Conservation (phyloP, 1,140 invertebrate genomes). For the Diabrotica undecimpunctata region DNA sequence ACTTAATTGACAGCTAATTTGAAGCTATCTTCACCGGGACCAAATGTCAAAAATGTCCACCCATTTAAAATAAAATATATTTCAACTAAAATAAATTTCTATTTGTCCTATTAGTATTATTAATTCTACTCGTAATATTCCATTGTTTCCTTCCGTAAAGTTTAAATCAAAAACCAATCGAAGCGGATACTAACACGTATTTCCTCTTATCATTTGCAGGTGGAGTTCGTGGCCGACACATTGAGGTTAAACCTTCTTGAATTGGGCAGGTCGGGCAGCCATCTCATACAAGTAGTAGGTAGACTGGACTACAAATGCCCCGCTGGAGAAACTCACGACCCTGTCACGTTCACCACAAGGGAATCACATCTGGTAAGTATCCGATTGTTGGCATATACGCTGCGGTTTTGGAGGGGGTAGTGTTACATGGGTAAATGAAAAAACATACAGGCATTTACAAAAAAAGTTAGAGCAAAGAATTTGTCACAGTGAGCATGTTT, state of each 20-base stretch:
- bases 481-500: neutral
- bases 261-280: slow-evolving; percentile 77
- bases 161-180: neutral
- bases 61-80: no score
- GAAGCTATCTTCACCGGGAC: no score
- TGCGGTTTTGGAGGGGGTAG: neutral
- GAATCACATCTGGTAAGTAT: slow-evolving; percentile 81
- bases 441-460: no score
- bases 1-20: no score
- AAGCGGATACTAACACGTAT: slow-evolving; percentile 2
- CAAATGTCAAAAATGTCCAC: no score
- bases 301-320: slow-evolving; percentile 86
- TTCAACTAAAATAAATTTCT: no score
- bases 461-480: no score
- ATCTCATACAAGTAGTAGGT: slow-evolving; percentile 83
- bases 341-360: slow-evolving; percentile 85
- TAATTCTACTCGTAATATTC: no score
- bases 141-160: no score
- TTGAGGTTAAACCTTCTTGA: slow-evolving; percentile 84
- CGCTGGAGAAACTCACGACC: slow-evolving; percentile 79
- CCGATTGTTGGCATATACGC: neutral
- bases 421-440: neutral
- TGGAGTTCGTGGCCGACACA: slow-evolving; percentile 87
- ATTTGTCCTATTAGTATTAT: no score
- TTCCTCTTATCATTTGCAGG: slow-evolving; percentile 55